Conservation (phyloP, 1,140 invertebrate species). For the Callitettix versicolor region DNA sequence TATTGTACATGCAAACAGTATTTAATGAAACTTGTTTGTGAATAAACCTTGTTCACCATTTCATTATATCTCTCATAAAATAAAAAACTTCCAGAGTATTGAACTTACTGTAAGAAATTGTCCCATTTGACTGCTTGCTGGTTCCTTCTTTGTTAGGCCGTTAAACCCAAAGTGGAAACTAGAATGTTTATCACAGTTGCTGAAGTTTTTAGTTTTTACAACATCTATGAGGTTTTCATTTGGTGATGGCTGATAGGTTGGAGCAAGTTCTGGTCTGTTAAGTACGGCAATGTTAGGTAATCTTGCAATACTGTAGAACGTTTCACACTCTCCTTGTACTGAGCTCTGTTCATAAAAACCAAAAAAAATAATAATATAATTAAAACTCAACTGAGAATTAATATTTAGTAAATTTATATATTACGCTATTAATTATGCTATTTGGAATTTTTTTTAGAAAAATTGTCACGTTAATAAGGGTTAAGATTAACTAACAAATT, state of each 20-base stretch:
- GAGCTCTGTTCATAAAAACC: conserved; percentile 32
- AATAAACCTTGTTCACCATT: too few species aligned
- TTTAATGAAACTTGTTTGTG: too few species aligned
- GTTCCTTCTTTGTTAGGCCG: conserved; percentile 39
- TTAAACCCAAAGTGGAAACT: conserved; percentile 48
- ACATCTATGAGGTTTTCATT: conserved; percentile 40
- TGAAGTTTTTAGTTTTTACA: conserved; percentile 53
- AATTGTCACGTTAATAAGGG: too few species aligned
- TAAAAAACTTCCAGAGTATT: too few species aligned
- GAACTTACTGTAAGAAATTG: conserved; percentile 41
- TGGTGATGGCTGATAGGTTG: conserved; percentile 32
- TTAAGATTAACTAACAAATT: too few species aligned
- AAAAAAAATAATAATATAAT: background rate
- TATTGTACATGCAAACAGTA: too few species aligned
- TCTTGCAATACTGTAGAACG: conserved; percentile 49
- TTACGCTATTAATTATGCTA: too few species aligned
- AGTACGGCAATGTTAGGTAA: conserved; percentile 38
- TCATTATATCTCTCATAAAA: too few species aligned
- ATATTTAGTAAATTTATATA: too few species aligned
- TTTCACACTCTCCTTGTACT: conserved; percentile 54
- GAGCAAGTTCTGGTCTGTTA: conserved; percentile 38
- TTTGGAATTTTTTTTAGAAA: too few species aligned
- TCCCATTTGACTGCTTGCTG: conserved; percentile 40
- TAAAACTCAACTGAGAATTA: too few species aligned
- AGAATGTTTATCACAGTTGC: conserved; percentile 43